Percentiles rank a stretch among this genome's conserved stretches.
Conservation (phyloP, 2,888 invertebrate species). For the Harpalus rufipes region DNA sequence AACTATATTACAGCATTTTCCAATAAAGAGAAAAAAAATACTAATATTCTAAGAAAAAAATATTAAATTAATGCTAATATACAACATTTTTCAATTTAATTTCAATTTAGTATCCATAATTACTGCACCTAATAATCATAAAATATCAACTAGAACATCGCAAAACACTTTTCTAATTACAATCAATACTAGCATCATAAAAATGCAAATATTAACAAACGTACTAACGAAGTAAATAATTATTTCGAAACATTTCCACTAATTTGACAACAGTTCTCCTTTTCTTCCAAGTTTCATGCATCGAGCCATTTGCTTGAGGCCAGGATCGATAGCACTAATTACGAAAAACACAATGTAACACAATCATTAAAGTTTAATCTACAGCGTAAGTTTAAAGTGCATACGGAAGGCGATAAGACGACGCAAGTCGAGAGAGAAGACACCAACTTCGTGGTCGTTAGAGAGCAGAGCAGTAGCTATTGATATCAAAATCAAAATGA, state of each 20-base stretch:
- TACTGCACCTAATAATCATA: background rate
- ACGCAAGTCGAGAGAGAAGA: background rate
- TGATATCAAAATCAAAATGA: slow-evolving; percentile 5
- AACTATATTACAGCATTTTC: no score
- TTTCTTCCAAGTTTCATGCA: background rate
- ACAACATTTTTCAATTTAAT: background rate
- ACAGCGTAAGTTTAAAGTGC: slow-evolving; percentile 61
- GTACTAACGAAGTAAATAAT: slow-evolving; percentile 17
- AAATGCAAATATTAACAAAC: slow-evolving; percentile 9
- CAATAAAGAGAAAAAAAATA: no score
- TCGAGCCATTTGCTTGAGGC: slow-evolving; percentile 6
- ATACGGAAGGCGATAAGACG: slow-evolving; percentile 58
- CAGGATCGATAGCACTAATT: slow-evolving; percentile 60
- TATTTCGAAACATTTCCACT: background rate
- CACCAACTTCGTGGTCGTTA: background rate
- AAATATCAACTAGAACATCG: no score
- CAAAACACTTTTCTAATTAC: no score
- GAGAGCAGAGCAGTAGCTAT: background rate
- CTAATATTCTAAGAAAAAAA: no score
- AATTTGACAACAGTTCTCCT: background rate
- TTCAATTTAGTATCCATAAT: background rate
- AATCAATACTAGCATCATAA: background rate
- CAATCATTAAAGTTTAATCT: slow-evolving; percentile 63
- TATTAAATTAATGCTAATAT: no score
- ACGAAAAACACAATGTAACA: slow-evolving; percentile 63